Percentiles rank a stretch among this genome's conserved stretches.
These are phyloP conservation scores for Dromococcyx pavoninus DNA, from an alignment of 2,797 vertebrate species.

Conservation along the genomic window DNA sequence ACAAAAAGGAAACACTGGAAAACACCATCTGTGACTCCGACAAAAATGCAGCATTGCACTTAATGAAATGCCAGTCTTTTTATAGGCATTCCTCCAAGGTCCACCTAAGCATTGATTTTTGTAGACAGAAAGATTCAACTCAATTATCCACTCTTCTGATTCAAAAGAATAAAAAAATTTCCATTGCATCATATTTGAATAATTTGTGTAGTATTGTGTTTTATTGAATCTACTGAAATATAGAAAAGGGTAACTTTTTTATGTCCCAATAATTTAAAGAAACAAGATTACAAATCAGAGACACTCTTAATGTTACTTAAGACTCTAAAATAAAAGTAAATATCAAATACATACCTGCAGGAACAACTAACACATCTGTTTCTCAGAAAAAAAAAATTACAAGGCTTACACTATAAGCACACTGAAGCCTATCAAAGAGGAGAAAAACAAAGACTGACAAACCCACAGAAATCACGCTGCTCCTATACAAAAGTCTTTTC, in stretches of 20 bases:
- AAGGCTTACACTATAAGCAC: neutral
- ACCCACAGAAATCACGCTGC: neutral
- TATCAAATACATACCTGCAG: neutral
- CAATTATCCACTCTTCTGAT: neutral
- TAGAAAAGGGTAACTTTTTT: neutral
- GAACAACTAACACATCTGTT: neutral
- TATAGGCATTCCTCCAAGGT: constrained; percentile 22
- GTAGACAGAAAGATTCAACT: constrained; percentile 12
- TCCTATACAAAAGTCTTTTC: neutral
- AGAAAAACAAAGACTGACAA: neutral
- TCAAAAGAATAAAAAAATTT: neutral
- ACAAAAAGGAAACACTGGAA: neutral
- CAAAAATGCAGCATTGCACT: constrained; percentile 7
- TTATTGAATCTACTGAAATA: neutral
- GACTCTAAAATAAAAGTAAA: neutral
- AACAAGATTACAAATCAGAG: neutral
- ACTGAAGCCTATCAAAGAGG: neutral
- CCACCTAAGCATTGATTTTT: constrained; percentile 28
- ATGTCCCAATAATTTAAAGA: neutral
- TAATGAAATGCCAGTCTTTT: constrained; percentile 27
- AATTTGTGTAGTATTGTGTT: neutral
- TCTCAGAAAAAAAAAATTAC: neutral
- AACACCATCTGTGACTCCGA: constrained; percentile 11
- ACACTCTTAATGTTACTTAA: neutral
- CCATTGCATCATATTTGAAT: neutral